Percentiles rank a stretch among this genome's conserved stretches.
These are phyloP conservation scores for Cricetomys ansorgei DNA, from an alignment of 2,113 vertebrate species.

Conservation along the genomic window DNA sequence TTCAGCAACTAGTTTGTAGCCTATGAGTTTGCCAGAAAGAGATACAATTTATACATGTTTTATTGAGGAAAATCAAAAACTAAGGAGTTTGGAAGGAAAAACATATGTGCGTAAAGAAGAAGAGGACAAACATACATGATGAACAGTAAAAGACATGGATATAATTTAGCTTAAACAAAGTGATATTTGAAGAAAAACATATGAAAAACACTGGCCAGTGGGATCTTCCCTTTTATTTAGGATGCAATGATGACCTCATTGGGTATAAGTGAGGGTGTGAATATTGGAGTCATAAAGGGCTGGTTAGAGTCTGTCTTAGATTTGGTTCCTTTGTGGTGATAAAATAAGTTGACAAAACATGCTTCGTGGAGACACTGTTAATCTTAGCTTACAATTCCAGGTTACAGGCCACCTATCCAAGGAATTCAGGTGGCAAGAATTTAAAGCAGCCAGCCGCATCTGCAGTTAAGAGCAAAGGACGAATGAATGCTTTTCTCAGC, in stretches of 20 bases:
- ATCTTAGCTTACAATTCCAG: background rate
- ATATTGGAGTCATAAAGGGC: background rate
- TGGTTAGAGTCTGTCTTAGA: background rate
- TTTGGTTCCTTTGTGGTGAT: background rate
- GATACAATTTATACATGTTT: background rate
- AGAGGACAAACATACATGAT: background rate
- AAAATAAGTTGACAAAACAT: background rate
- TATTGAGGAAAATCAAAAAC: slow-evolving; percentile 13
- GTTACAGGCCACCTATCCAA: no score
- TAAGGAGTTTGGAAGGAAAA: background rate
- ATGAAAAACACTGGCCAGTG: background rate
- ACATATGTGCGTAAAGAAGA: background rate
- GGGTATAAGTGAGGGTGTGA: background rate
- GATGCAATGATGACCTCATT: background rate
- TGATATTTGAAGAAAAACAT: background rate
- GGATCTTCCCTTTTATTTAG: background rate
- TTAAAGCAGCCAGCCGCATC: background rate
- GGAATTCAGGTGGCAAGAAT: no score
- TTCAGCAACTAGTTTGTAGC: slow-evolving; percentile 30
- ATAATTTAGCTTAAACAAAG: slow-evolving; percentile 24
- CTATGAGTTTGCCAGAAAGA: background rate
- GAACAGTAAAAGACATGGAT: background rate
- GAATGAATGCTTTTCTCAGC: background rate
- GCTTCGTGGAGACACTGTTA: no score
- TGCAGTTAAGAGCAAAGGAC: background rate